Evolutionary conservation across 2,113 vertebrate species (phyloP), one percentile per base, ranked within the genome.

Genomic region (Bos indicus): DNA sequence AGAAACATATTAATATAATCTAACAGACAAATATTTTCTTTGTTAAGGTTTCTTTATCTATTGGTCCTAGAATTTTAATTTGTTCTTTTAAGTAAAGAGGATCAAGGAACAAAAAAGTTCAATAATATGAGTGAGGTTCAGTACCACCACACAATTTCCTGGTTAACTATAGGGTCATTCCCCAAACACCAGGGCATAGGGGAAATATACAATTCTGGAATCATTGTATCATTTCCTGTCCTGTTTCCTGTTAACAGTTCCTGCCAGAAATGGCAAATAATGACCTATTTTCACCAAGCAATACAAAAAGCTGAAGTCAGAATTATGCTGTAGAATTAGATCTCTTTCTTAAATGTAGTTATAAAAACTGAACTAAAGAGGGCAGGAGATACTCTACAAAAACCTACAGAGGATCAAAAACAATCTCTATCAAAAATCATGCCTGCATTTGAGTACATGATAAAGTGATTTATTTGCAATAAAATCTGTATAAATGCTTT

Each of bases 291-390:
- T 98, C 98, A 99, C 30, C 93, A 98, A 98, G 98, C 95, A 97
- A 94, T 62, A 94, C 97, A 98, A 98, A 96, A 98, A 99, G 97
- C 98, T 98, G 97, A 97, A 92, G 97, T 98, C 28, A 97, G 95
- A 97, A 98, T 95, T 88, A 89, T 25, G 95, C 85, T 98, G 85
- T 67, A 97, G 86, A 17, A 62, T 96, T 88, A 95, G 82, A 96
- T 98, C 98, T 94, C 91, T 97, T 97, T 98, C 86, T 90, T 97
- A 94, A 98, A 98, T 99, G 99, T 98, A 99, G 99, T 99, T 99
- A 98, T 99, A 97, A 99, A 98, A 99, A 99, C 92, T 84, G 98
- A 98, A 99, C 99, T 99, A 99, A 99, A 99, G 99, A 99, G 99
- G 99, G 99, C 99, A 99, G 99, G 98, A 99, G 98, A 99, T 99